phyloP scores from a whole-genome alignment of 2,797 vertebrate genomes.

The Chelmon rostratus region DNA sequence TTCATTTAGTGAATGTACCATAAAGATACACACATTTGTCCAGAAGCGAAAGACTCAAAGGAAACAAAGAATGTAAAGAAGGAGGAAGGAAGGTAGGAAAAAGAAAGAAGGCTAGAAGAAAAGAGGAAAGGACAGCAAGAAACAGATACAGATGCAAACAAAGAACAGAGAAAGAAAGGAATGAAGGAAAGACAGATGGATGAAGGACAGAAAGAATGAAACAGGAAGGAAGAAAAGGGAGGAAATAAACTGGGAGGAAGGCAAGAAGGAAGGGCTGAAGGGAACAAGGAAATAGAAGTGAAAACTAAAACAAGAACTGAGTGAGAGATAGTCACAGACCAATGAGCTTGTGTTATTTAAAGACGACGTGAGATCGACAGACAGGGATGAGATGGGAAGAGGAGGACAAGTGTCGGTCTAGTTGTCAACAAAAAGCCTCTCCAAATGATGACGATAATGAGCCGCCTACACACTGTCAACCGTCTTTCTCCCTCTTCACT shows the following conservation, averaged over 20 bases:
- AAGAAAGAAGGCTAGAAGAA: too few relatives aligned
- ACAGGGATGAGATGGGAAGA: constrained; percentile 62
- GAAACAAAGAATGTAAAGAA: neutral
- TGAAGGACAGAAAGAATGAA: too few relatives aligned
- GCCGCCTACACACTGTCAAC: constrained; percentile 79
- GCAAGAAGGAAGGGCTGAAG: neutral
- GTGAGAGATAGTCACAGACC: constrained; percentile 36
- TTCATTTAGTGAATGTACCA: neutral
- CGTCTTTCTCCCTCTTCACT: constrained; percentile 55
- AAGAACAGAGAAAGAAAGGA: too few relatives aligned
- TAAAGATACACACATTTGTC: neutral
- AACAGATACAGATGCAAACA: neutral
- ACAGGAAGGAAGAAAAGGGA: too few relatives aligned
- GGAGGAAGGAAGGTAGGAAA: too few relatives aligned
- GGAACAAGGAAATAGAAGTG: neutral
- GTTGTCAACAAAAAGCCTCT: constrained; percentile 81
- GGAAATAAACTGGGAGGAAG: neutral
- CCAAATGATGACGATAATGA: constrained; percentile 77
- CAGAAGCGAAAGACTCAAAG: neutral
- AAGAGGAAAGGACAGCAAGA: neutral
- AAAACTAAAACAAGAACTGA: neutral
- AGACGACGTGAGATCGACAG: constrained; percentile 68
- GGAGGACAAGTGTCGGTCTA: constrained; percentile 74
- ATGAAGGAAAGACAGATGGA: too few relatives aligned
- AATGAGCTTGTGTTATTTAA: constrained; percentile 75